phyloP scores from a whole-genome alignment of 2,113 vertebrate species.

The Scartelaos histophorus region DNA sequence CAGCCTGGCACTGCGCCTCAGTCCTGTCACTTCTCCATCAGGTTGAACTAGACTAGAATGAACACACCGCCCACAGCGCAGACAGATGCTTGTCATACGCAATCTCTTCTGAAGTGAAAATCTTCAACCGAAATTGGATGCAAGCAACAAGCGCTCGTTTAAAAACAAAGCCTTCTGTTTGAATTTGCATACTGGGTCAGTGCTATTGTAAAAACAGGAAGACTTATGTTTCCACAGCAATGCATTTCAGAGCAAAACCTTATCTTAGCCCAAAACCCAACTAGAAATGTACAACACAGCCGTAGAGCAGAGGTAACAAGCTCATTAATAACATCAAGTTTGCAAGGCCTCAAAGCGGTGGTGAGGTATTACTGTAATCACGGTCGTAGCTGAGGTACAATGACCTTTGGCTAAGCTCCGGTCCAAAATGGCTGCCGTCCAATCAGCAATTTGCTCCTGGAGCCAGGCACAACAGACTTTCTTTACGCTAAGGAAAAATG shows the following conservation, averaged over 20 bases:
- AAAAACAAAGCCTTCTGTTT: slow-evolving; percentile 33
- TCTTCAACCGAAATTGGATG: slow-evolving; percentile 15
- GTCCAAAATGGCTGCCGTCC: slow-evolving; percentile 3
- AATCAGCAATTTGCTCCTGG: not conserved
- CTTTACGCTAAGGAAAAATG: not conserved
- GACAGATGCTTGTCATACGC: slow-evolving; percentile 39
- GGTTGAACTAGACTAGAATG: not conserved
- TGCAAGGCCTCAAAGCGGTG: slow-evolving; percentile 30
- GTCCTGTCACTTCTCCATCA: slow-evolving; percentile 14
- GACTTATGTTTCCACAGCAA: not conserved
- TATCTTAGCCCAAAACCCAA: not conserved
- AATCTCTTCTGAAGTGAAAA: slow-evolving; percentile 36
- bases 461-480: not conserved
- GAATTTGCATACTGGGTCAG: slow-evolving; percentile 50
- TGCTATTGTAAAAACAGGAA: slow-evolving; percentile 9
- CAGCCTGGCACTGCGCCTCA: slow-evolving; percentile 19
- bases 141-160: slow-evolving; percentile 26
- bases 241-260: not conserved
- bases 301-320: not conserved
- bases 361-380: slow-evolving; percentile 59
- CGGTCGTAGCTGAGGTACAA: slow-evolving; percentile 49
- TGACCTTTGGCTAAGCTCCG: not conserved
- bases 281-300: not conserved
- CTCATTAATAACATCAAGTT: slow-evolving; percentile 31
- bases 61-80: slow-evolving; percentile 20